These are phyloP conservation scores for Nesogale talazaci DNA, from an alignment of 2,113 vertebrate genomes.

Conservation along the genomic window DNA sequence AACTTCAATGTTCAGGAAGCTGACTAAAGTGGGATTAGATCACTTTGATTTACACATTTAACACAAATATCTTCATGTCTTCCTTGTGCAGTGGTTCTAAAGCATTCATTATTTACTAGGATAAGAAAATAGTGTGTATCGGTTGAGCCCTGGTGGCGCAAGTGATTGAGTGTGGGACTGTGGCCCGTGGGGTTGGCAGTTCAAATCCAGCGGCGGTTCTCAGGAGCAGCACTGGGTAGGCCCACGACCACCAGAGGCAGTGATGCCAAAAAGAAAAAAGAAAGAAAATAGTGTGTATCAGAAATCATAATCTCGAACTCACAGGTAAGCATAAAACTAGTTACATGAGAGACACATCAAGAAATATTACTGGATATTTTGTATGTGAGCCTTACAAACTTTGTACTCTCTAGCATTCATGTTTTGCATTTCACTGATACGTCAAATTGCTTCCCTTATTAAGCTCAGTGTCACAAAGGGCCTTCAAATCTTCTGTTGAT, in stretches of 20 bases:
- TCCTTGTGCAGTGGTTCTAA: neutral
- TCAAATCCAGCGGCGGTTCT: too few species aligned
- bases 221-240: too few species aligned
- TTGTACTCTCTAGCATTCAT: neutral
- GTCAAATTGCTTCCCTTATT: neutral
- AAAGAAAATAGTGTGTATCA: too few species aligned
- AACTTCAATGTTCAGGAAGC: neutral
- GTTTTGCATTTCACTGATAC: neutral
- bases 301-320: too few species aligned
- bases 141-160: too few species aligned
- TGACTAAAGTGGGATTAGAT: neutral
- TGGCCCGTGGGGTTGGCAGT: too few species aligned
- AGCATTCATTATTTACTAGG: neutral
- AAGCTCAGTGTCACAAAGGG: too few species aligned
- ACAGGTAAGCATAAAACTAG: neutral
- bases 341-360: neutral
- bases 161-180: too few species aligned
- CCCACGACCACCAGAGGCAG: too few species aligned
- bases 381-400: neutral
- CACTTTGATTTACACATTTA: neutral
- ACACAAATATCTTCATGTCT: neutral
- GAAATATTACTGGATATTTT: neutral
- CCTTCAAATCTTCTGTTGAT: too few species aligned
- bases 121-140: too few species aligned
- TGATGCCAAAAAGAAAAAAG: too few species aligned